phyloP scores from a whole-genome alignment of 1,140 invertebrate genomes.

The Hycleus cichorii region DNA sequence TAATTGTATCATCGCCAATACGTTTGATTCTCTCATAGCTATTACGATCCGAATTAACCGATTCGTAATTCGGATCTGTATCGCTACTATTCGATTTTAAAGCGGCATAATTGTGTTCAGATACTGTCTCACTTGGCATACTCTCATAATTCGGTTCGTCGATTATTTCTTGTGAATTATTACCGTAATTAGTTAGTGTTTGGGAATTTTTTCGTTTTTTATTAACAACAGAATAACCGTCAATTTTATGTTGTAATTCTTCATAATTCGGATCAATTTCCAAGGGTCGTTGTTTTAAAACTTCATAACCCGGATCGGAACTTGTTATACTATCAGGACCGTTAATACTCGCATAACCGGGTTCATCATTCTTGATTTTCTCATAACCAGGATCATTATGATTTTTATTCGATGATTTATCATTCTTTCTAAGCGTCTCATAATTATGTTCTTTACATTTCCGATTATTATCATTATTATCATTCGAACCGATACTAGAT shows the following conservation, averaged over 20 bases:
- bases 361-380: constrained; percentile 46
- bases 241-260: constrained; percentile 48
- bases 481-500: constrained; percentile 14
- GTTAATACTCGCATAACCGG: constrained; percentile 42
- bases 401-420: constrained; percentile 32
- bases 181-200: constrained; percentile 11
- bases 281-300: constrained; percentile 40
- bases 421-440: constrained; percentile 39
- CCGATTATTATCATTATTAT: constrained; percentile 10
- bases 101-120: constrained; percentile 47
- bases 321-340: constrained; percentile 50
- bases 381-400: constrained; percentile 57
- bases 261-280: constrained; percentile 66
- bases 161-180: constrained; percentile 12
- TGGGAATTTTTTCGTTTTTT: constrained; percentile 36
- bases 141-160: constrained; percentile 61
- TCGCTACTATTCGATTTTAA: constrained; percentile 61
- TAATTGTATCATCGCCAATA: too few relatives aligned
- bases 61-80: constrained; percentile 45
- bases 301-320: constrained; percentile 57
- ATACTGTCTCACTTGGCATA: constrained; percentile 49
- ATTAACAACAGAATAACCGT: constrained; percentile 49
- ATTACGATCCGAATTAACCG: constrained; percentile 46
- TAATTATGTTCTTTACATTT: constrained; percentile 32
- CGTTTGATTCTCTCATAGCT: constrained; percentile 23